Conservation (phyloP, 1,140 invertebrate genomes). For the Bicyclus anynana region DNA sequence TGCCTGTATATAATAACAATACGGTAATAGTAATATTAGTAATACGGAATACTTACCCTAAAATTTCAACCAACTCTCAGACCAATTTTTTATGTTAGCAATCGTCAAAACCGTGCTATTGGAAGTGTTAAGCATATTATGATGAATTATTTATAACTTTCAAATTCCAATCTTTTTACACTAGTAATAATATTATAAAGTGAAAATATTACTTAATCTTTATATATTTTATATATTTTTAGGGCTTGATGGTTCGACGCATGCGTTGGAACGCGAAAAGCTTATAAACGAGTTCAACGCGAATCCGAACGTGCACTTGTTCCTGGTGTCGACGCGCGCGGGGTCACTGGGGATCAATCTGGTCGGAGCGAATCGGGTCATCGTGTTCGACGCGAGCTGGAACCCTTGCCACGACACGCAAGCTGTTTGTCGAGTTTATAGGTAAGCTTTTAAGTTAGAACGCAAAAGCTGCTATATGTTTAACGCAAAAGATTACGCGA, state of each 20-base stretch:
- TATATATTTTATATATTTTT: slow-evolving; percentile 31
- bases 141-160: too few species aligned
- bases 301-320: slow-evolving; percentile 92
- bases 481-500: too few species aligned
- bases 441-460: slow-evolving; percentile 58
- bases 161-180: too few species aligned
- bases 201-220: too few species aligned
- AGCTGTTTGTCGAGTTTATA: slow-evolving; percentile 97
- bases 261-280: slow-evolving; percentile 95
- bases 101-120: too few species aligned
- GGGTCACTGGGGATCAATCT: slow-evolving; percentile 99
- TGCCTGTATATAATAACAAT: too few species aligned
- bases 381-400: slow-evolving; percentile 99
- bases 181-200: too few species aligned
- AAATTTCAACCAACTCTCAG: too few species aligned
- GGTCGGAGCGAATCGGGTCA: slow-evolving; percentile 96
- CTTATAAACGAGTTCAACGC: slow-evolving; percentile 98
- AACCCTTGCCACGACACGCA: slow-evolving; percentile 99
- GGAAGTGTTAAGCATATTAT: too few species aligned
- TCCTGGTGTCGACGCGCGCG: slow-evolving; percentile 97
- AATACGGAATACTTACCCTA: too few species aligned
- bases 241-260: slow-evolving; percentile 96
- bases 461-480: background rate
- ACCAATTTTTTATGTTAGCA: too few species aligned
- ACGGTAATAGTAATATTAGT: too few species aligned